These are phyloP conservation scores for Paelopatides confundens DNA, from an alignment of 53 echinoderm and acorn worm species.

Conservation along the genomic window DNA sequence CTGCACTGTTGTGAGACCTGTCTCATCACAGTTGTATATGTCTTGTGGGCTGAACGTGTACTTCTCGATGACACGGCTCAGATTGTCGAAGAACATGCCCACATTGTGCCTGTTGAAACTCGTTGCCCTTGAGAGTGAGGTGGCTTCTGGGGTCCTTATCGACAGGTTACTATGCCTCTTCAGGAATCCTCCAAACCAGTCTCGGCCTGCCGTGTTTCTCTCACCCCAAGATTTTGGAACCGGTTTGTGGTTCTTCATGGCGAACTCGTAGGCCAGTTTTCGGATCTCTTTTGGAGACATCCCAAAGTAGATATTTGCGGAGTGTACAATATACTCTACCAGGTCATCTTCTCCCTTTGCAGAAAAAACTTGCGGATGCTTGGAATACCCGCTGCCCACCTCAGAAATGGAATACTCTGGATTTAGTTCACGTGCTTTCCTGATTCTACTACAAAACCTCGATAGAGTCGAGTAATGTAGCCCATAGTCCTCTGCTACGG, in stretches of 20 bases:
- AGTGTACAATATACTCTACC: not conserved
- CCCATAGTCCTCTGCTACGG: not conserved
- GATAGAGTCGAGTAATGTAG: not conserved
- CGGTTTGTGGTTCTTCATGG: not conserved
- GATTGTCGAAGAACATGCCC: slow-evolving; percentile 11
- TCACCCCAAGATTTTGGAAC: slow-evolving; percentile 14
- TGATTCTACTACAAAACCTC: not conserved
- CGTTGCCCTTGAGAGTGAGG: slow-evolving; percentile 23
- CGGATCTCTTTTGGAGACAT: not conserved
- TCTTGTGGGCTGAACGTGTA: not conserved
- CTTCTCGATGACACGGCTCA: slow-evolving; percentile 13
- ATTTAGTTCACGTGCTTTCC: not conserved
- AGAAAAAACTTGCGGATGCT: not conserved
- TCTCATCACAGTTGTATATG: slow-evolving; percentile 39
- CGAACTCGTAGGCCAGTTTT: slow-evolving; percentile 18
- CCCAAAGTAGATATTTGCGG: not conserved
- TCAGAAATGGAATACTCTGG: not conserved
- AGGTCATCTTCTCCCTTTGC: not conserved
- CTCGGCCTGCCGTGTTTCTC: slow-evolving; percentile 20
- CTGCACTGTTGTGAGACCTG: slow-evolving; percentile 54
- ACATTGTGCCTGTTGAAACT: slow-evolving; percentile 48
- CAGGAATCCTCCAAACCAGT: slow-evolving; percentile 32
- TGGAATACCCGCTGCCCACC: not conserved
- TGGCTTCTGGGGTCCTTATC: slow-evolving; percentile 24
- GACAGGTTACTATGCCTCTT: slow-evolving; percentile 36